Percentiles rank a stretch among this genome's conserved stretches.
phyloP scores from a whole-genome alignment of 2,888 invertebrate species.

The Chrysina gloriosa region DNA sequence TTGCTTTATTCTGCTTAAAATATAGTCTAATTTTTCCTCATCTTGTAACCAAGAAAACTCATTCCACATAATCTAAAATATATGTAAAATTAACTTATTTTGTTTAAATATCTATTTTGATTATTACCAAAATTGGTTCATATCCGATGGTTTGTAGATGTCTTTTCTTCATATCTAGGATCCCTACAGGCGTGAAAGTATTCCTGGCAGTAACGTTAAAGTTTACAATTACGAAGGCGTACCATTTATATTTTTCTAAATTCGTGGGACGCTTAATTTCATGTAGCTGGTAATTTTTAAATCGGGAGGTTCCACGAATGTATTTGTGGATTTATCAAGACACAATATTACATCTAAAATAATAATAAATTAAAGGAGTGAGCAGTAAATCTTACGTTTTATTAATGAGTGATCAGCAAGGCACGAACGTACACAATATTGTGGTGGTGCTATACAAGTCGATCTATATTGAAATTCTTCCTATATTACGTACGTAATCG shows the following conservation, averaged over 20 bases:
- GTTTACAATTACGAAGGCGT: constrained; percentile 71
- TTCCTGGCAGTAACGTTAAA: constrained; percentile 72
- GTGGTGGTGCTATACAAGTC: too few species aligned
- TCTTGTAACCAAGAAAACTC: constrained; percentile 48
- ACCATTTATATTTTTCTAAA: constrained; percentile 64
- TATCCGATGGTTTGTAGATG: constrained; percentile 74
- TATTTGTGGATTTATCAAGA: constrained; percentile 65
- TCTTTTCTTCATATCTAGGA: constrained; percentile 71
- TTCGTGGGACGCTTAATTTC: constrained; percentile 58
- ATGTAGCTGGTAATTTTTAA: constrained; percentile 68
- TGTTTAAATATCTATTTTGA: neutral
- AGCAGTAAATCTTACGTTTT: too few species aligned
- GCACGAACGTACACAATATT: too few species aligned
- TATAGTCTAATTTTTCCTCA: constrained; percentile 49
- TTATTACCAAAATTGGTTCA: constrained; percentile 68
- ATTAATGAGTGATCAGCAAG: too few species aligned
- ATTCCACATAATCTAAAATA: constrained; percentile 55
- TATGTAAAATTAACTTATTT: constrained; percentile 25
- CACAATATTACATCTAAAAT: constrained; percentile 59
- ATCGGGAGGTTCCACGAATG: constrained; percentile 66
- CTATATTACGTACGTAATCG: too few species aligned
- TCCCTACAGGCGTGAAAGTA: constrained; percentile 69
- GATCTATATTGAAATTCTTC: too few species aligned
- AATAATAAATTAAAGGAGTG: too few species aligned
- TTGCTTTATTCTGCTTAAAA: constrained; percentile 45